phyloP scores from a whole-genome alignment of 2,113 vertebrate species.

The Tachysurus fulvidraco region DNA sequence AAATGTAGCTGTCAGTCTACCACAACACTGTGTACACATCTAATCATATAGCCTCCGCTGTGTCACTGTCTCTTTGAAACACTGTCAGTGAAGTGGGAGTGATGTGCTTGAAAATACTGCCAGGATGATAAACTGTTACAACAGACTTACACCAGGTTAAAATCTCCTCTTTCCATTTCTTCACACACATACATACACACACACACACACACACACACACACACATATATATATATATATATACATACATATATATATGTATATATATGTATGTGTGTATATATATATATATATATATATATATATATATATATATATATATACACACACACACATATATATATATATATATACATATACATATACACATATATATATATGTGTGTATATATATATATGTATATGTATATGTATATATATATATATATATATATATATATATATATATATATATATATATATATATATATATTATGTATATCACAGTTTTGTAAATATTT shows the following conservation, averaged over 20 bases:
- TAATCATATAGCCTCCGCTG: background rate
- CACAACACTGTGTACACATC: background rate
- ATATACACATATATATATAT: background rate
- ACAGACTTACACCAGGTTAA: constrained; percentile 7
- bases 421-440: no score
- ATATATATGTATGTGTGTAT: no score
- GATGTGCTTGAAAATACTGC: background rate
- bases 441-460: no score
- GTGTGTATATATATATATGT: no score
- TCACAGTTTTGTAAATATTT: no score
- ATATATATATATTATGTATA: no score
- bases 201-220: background rate
- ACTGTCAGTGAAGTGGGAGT: background rate
- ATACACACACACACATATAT: background rate
- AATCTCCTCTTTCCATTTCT: no score
- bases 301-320: background rate
- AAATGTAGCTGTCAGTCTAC: background rate
- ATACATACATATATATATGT: no score
- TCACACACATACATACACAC: background rate
- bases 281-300: no score
- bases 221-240: no score
- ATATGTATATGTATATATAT: no score
- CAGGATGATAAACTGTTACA: background rate
- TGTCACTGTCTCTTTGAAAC: background rate
- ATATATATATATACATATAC: no score